A percentile compares a stretch with the other conserved stretches of the same genome.
Evolutionary conservation across 2,888 invertebrate species (phyloP).

Genomic region (Thymelicus lineola): DNA sequence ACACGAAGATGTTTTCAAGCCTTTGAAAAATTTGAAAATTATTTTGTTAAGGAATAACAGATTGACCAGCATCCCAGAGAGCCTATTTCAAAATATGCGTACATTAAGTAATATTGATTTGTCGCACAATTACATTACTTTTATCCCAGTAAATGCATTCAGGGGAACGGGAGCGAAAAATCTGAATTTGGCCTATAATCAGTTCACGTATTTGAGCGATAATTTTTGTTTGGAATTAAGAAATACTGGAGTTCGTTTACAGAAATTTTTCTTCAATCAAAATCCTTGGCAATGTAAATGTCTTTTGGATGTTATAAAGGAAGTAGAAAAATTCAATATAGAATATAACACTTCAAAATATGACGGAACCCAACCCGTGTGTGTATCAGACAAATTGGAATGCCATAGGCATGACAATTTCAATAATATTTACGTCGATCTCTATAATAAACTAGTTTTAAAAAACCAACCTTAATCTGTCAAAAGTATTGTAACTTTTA

Average conservation of each 20-base stretch:
- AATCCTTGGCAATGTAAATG: slow-evolving; percentile 78
- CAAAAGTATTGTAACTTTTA: too few species aligned
- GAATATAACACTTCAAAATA: slow-evolving; percentile 61
- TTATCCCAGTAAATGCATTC: slow-evolving; percentile 63
- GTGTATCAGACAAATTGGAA: slow-evolving; percentile 59
- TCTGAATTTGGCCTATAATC: slow-evolving; percentile 67
- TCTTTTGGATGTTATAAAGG: slow-evolving; percentile 61
- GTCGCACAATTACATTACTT: slow-evolving; percentile 62
- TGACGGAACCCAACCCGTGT: slow-evolving; percentile 63
- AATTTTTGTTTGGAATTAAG: slow-evolving; percentile 70
- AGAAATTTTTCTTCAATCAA: slow-evolving; percentile 68
- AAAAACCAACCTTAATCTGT: background rate
- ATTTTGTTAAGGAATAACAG: slow-evolving; percentile 63
- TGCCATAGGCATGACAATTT: slow-evolving; percentile 62
- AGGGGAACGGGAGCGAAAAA: slow-evolving; percentile 61
- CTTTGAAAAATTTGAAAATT: slow-evolving; percentile 59
- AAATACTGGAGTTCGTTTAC: slow-evolving; percentile 62
- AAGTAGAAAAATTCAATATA: slow-evolving; percentile 61
- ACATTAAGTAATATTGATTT: slow-evolving; percentile 61
- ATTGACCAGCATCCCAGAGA: slow-evolving; percentile 59
- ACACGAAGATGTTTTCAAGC: slow-evolving; percentile 58
- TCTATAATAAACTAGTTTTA: slow-evolving; percentile 52
- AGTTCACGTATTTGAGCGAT: slow-evolving; percentile 64
- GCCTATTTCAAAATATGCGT: slow-evolving; percentile 59
- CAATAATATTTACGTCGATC: slow-evolving; percentile 56